phyloP scores from a whole-genome alignment of 64 coral and sea anemone genomes.

The Porites australiensis region DNA sequence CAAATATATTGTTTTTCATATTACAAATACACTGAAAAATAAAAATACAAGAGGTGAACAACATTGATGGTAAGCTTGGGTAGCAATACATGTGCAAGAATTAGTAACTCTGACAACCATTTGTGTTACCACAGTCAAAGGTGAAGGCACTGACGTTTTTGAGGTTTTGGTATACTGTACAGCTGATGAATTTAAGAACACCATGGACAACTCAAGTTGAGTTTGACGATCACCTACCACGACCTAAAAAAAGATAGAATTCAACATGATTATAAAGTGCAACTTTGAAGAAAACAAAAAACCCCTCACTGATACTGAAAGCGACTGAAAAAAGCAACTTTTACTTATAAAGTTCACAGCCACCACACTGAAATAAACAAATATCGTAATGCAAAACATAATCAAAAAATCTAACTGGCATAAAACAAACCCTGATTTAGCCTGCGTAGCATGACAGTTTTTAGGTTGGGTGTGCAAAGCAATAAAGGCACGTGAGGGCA shows the following conservation, averaged over 20 bases:
- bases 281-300: too few species aligned
- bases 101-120: not conserved
- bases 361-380: too few species aligned
- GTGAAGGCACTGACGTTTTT: not conserved
- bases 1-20: not conserved
- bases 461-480: too few species aligned
- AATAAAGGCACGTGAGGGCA: too few species aligned
- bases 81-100: not conserved
- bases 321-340: too few species aligned
- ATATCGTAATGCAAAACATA: too few species aligned
- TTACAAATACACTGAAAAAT: not conserved
- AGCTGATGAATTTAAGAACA: conserved; percentile 3
- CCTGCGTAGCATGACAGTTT: too few species aligned
- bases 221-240: conserved; percentile 25
- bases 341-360: too few species aligned
- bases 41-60: not conserved
- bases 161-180: not conserved
- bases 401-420: too few species aligned
- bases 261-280: too few species aligned
- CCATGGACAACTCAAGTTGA: not conserved
- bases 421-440: too few species aligned
- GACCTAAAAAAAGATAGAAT: conserved; percentile 4
- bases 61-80: not conserved
- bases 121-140: not conserved
- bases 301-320: too few species aligned